These are phyloP conservation scores for Heliconius charithonia DNA, from an alignment of 2,888 invertebrate species.

Conservation along the genomic window DNA sequence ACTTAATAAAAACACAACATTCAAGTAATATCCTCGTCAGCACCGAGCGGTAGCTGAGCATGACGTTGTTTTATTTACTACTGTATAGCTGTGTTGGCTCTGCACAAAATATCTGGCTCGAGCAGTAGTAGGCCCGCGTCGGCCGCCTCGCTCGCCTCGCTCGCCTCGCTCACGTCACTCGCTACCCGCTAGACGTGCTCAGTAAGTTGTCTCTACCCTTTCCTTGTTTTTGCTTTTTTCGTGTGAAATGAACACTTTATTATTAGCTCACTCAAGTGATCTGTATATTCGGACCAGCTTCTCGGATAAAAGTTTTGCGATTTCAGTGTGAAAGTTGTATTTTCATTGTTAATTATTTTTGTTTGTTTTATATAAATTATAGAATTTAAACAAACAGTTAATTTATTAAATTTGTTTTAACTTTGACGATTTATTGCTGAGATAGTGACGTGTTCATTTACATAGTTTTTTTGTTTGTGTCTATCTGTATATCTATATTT, in stretches of 20 bases:
- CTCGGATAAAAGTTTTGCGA: too few relatives aligned
- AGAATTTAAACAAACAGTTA: too few relatives aligned
- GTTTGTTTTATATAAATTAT: too few relatives aligned
- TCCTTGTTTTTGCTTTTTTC: slow-evolving; percentile 1
- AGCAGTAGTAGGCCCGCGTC: slow-evolving; percentile 52
- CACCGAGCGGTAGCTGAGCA: slow-evolving; percentile 13
- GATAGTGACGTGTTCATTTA: background rate
- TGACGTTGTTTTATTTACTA: slow-evolving; percentile 18
- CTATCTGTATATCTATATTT: too few relatives aligned
- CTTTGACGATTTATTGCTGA: background rate
- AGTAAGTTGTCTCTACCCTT: slow-evolving; percentile 54
- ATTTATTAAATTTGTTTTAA: background rate
- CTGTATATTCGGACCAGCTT: background rate
- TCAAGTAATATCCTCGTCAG: background rate
- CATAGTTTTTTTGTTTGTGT: background rate
- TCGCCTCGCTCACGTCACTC: slow-evolving; percentile 52
- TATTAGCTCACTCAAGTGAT: background rate
- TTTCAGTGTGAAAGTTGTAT: too few relatives aligned
- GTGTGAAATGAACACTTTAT: background rate
- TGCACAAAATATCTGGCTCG: slow-evolving; percentile 68
- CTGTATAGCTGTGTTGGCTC: slow-evolving; percentile 82
- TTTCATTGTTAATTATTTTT: too few relatives aligned
- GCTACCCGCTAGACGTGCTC: slow-evolving; percentile 48
- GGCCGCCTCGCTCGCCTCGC: slow-evolving; percentile 51
- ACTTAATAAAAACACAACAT: too few relatives aligned